Percentiles rank a stretch among this genome's conserved stretches.
These are phyloP conservation scores for Sitta europaea DNA, from an alignment of 2,113 vertebrate genomes.

Conservation along the genomic window DNA sequence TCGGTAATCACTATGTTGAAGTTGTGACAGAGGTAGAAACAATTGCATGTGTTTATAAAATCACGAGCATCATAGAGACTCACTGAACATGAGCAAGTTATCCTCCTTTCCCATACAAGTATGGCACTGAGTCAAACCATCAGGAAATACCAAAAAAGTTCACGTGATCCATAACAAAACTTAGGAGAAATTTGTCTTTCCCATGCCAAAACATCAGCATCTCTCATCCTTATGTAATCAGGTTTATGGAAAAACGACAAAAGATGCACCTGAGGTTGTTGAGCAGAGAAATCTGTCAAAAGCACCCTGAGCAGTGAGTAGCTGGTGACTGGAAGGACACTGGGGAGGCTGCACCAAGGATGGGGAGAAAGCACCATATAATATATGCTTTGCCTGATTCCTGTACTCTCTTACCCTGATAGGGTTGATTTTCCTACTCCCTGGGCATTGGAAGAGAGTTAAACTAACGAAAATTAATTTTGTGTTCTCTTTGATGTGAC, in stretches of 20 bases:
- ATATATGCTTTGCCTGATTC: rapidly evolving
- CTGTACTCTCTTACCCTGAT: not conserved
- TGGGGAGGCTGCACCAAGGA: too few relatives aligned
- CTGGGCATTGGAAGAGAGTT: not conserved
- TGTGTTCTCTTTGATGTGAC: not conserved
- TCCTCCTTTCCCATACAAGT: not conserved
- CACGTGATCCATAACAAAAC: not conserved
- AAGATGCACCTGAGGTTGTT: not conserved
- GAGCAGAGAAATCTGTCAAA: not conserved
- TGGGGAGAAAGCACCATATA: not conserved
- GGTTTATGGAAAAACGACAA: not conserved
- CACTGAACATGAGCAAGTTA: not conserved
- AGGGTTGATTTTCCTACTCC: not conserved
- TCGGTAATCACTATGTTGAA: not conserved
- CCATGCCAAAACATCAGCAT: not conserved
- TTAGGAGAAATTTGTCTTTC: not conserved
- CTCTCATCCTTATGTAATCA: not conserved
- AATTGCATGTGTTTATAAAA: not conserved
- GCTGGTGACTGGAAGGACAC: not conserved
- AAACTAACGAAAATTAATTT: not conserved
- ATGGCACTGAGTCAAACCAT: not conserved
- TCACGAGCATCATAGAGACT: not conserved
- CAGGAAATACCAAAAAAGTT: not conserved
- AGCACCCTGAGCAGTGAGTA: not conserved
- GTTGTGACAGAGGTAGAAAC: not conserved